Conservation (phyloP, 2,888 invertebrate species). For the Zygothrica quintamaculata region DNA sequence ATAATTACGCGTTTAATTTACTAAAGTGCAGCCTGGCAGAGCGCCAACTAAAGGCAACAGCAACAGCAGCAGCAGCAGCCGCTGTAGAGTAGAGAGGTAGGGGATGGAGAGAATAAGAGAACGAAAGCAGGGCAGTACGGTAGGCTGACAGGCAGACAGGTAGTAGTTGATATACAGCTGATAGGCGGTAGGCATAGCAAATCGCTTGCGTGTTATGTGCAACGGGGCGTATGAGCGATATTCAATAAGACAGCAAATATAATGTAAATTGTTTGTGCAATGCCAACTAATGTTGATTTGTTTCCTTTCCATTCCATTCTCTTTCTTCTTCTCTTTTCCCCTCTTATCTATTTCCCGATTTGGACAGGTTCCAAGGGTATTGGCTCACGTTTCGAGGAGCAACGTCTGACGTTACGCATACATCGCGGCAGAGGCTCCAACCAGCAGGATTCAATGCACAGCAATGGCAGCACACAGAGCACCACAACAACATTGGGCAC, state of each 20-base stretch:
- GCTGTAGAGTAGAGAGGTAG: background rate
- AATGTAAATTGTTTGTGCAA: slow-evolving; percentile 21
- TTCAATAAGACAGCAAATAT: slow-evolving; percentile 44
- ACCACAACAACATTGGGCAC: slow-evolving; percentile 88
- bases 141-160: slow-evolving; percentile 9
- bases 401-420: slow-evolving; percentile 94
- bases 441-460: slow-evolving; percentile 88
- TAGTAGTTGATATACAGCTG: background rate
- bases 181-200: slow-evolving; percentile 27
- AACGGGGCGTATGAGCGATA: slow-evolving; percentile 57
- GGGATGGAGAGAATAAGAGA: too few relatives aligned
- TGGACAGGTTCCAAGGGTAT: slow-evolving; percentile 87
- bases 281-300: slow-evolving; percentile 35
- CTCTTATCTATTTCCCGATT: too few relatives aligned
- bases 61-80: background rate
- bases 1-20: slow-evolving; percentile 78
- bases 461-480: slow-evolving; percentile 89
- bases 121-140: too few relatives aligned
- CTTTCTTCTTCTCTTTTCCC: too few relatives aligned
- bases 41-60: slow-evolving; percentile 27
- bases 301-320: too few relatives aligned
- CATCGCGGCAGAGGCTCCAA: slow-evolving; percentile 93
- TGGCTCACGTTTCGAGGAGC: slow-evolving; percentile 93
- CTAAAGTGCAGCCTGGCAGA: slow-evolving; percentile 69
- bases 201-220: slow-evolving; percentile 33